Conservation (phyloP, 2,797 vertebrate genomes). For the Liasis olivaceus region DNA sequence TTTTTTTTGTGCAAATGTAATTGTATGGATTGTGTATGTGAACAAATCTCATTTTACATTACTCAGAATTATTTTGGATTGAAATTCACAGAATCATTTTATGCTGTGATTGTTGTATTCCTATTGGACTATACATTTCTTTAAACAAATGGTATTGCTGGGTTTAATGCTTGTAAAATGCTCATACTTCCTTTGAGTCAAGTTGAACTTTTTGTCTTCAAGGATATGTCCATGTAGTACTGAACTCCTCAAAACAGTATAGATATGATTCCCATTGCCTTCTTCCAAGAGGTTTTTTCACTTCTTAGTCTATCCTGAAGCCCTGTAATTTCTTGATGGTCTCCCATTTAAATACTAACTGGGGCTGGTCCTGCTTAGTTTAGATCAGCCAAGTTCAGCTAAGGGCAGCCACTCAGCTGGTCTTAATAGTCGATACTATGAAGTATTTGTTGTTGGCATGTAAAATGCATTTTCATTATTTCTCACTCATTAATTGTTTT, state of each 20-base stretch:
- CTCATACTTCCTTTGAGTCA: background rate
- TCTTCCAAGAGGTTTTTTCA: background rate
- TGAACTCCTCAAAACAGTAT: background rate
- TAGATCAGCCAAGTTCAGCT: background rate
- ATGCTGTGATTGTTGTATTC: background rate
- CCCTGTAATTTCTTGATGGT: background rate
- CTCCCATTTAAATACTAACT: background rate
- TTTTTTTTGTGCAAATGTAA: background rate
- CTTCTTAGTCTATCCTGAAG: background rate
- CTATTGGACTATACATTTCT: background rate
- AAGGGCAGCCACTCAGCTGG: background rate
- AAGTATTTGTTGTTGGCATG: background rate
- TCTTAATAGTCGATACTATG: background rate
- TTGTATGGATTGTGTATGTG: background rate
- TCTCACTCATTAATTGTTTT: background rate
- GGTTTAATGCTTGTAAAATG: background rate
- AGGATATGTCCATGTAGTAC: background rate
- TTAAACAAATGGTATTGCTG: background rate
- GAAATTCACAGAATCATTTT: background rate
- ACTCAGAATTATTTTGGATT: conserved; percentile 22
- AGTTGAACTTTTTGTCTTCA: background rate
- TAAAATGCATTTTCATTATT: background rate
- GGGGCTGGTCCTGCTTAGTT: background rate
- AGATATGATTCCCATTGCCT: background rate
- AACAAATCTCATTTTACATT: conserved; percentile 6